Evolutionary conservation across 2,888 invertebrate genomes (phyloP), one percentile per base, ranked within the genome.

Genomic region (Epinotia bilunana): DNA sequence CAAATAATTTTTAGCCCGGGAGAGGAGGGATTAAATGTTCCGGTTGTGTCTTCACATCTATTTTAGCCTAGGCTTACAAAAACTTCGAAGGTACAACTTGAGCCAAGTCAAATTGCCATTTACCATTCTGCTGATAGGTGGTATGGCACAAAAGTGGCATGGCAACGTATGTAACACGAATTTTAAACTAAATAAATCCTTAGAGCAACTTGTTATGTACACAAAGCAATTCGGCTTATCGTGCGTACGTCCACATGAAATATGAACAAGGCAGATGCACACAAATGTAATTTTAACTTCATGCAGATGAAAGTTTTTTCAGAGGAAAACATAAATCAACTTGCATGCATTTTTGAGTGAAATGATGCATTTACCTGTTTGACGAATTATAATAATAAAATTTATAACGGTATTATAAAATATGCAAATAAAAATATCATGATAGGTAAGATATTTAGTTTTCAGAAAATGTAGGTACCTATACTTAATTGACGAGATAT

Each of bases 201-300:
- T 69, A 70, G 67, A 63, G 63, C 63, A 63, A 57, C 69, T 63
- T 46, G 60, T 72, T 63, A 65, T 71, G 60, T 53, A 64, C 72
- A 76, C 75, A 74, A 64, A 63, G 74, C 79, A 77, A 79, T 77
- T 77, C 55, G 70, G 74, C 76, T 75, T 79, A 78, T 78, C 77
- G 71, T 39, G 18, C n/a, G 71, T 64, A 57, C 72, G 75, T 77
- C 75, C 75, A 65, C 72, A 77, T 78, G 73, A 76, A 73, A 65
- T 74, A 73, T 76, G 74, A 43, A 60, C 67, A 63, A 39, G 63
- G 65, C 75, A 74, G 57, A 74, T 69, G 63, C 69, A 69, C 74
- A 55, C 53, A 61, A 33, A 58, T 64, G 57, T 58, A 72, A 68
- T 74, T 74, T 63, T 57, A 69, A 68, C 69, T 63, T 67, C 63